Evolutionary conservation across 2,113 vertebrate genomes (phyloP), one percentile per base, ranked within the genome.

Genomic region (Oncorhynchus nerka): DNA sequence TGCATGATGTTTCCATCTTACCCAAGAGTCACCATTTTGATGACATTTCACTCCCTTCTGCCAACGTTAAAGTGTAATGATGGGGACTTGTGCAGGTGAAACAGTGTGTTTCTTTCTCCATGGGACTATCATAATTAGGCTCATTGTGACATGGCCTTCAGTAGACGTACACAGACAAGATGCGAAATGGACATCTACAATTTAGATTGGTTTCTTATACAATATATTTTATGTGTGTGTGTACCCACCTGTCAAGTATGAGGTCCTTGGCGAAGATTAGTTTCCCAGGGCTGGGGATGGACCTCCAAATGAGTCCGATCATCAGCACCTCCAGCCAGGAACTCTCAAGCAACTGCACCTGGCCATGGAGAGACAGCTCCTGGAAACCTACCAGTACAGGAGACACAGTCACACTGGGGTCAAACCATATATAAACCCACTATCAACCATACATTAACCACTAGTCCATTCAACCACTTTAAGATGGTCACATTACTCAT

Each of bases 301-400:
- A 99, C 84, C 97, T 95, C 97, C 97, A 99, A 81, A 98, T 90
- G 64, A 99, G 95, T 24, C 97, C 97, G 30, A 99, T 97, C 96
- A 99, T 98, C 86, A 99, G 91, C 79, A 99, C 95, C 92, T 99
- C 98, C 87, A 99, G 90, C 98, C 98, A 99, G 20, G 97, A 97
- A 90, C 97, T 98, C 93, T 99, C 97, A 89, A 99, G 89, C 73
- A 99, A 94, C 83, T 98, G 96, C 70, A 99, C 97, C 89, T 99
- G 98, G 84, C 98, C 97, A 22, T 98, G 97, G 70, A 99, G 97
- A 51, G 92, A 94, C 87, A 99, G 92, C 85, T 97, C 95, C 89
- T 96, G 93, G 92, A 99, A 99, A 68, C 97, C 98, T 99, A 22
- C 15, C 20, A 26, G 26, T 30, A 57, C 26, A 24, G 70, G 65